Percentiles rank a stretch among this genome's conserved stretches.
Conservation (phyloP, 2,113 vertebrate species). For the Guaruba guarouba region DNA sequence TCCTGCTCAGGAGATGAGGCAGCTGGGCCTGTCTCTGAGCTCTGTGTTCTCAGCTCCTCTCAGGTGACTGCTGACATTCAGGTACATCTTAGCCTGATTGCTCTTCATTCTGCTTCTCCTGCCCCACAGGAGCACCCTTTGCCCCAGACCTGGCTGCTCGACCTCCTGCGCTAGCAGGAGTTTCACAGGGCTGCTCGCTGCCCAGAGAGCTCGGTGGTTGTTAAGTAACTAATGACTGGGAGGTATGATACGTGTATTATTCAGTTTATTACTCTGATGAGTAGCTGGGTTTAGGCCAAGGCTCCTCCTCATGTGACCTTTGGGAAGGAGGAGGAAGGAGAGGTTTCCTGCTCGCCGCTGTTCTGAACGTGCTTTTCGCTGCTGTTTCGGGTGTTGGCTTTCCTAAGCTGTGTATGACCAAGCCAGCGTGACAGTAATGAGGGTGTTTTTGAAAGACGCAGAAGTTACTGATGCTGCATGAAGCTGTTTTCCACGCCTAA, state of each 20-base stretch:
- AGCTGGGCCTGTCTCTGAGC: not conserved
- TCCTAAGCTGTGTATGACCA: not conserved
- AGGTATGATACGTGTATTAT: not conserved
- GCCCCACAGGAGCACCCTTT: not conserved
- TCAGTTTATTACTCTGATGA: not conserved
- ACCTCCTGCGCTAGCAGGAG: not conserved
- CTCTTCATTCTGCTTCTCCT: not conserved
- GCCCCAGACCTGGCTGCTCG: not conserved
- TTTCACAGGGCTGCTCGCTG: not conserved
- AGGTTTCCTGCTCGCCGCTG: not conserved
- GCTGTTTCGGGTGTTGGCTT: not conserved
- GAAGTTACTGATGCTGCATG: not conserved
- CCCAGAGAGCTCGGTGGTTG: not conserved
- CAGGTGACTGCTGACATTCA: not conserved
- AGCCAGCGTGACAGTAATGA: not conserved
- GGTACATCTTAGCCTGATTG: not conserved
- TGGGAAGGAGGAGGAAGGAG: not conserved
- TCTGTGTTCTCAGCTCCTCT: not conserved
- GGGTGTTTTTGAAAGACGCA: not conserved
- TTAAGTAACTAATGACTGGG: not conserved
- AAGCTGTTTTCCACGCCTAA: not conserved
- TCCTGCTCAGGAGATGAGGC: not conserved
- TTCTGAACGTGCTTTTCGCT: not conserved
- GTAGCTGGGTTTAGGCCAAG: not conserved
- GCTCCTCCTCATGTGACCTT: not conserved